Percentiles rank a stretch among this genome's conserved stretches.
These are phyloP conservation scores for Morpho deidamia DNA, from an alignment of 2,888 invertebrate species.

Conservation along the genomic window DNA sequence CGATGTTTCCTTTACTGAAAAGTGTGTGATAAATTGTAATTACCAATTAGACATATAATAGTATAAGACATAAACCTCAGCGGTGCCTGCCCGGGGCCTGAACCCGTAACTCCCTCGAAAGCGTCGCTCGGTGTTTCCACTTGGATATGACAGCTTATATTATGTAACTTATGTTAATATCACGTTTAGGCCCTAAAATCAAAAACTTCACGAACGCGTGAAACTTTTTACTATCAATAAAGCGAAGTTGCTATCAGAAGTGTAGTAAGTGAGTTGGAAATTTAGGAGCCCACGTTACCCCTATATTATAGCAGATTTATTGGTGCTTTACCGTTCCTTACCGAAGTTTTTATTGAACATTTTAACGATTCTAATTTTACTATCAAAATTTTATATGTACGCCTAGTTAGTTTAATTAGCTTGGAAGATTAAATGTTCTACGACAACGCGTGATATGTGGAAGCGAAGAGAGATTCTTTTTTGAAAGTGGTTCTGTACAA, in stretches of 20 bases:
- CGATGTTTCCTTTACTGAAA: too few relatives aligned
- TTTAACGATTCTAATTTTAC: slow-evolving; percentile 60
- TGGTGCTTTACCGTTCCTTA: slow-evolving; percentile 38
- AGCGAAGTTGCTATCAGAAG: slow-evolving; percentile 21
- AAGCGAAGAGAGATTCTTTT: slow-evolving; percentile 1
- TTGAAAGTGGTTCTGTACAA: slow-evolving; percentile 15
- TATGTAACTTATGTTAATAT: background rate
- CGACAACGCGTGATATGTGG: slow-evolving; percentile 4
- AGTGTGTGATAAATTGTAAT: too few relatives aligned
- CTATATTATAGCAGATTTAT: slow-evolving; percentile 58
- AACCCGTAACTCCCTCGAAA: too few relatives aligned
- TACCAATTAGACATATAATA: too few relatives aligned
- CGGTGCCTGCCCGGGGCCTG: too few relatives aligned
- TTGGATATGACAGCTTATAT: too few relatives aligned
- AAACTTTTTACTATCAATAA: slow-evolving; percentile 28
- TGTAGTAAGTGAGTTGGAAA: slow-evolving; percentile 3
- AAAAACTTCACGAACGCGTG: slow-evolving; percentile 17
- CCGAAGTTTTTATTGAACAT: slow-evolving; percentile 47
- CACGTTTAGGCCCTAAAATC: slow-evolving; percentile 2
- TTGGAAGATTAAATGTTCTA: slow-evolving; percentile 49
- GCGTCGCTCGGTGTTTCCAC: too few relatives aligned
- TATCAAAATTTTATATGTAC: slow-evolving; percentile 48
- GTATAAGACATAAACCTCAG: too few relatives aligned
- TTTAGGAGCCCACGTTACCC: slow-evolving; percentile 23
- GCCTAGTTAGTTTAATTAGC: slow-evolving; percentile 61